These are phyloP conservation scores for Thaumetopoea pityocampa DNA, from an alignment of 1,140 invertebrate species.

Conservation along the genomic window DNA sequence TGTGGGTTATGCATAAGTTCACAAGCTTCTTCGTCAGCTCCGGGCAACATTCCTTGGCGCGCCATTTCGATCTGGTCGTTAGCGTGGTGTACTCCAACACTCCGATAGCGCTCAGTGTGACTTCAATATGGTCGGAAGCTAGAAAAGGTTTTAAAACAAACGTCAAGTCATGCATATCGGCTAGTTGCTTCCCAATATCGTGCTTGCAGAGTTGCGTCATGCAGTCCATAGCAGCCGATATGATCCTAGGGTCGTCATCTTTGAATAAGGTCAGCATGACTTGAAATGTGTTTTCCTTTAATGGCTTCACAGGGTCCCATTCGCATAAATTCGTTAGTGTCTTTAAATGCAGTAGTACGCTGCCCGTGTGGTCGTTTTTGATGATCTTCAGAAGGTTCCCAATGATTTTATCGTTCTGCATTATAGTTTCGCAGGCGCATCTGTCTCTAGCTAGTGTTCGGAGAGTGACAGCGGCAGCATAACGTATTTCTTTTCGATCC, in stretches of 20 bases:
- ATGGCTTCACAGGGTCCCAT: conserved; percentile 43
- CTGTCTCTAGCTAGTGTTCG: conserved; percentile 39
- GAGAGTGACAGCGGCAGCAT: conserved; percentile 46
- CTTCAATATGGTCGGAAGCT: conserved; percentile 20
- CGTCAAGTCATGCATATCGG: conserved; percentile 51
- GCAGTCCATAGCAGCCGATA: conserved; percentile 50
- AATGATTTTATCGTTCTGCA: conserved; percentile 37
- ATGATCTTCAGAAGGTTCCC: conserved; percentile 54
- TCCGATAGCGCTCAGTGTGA: conserved; percentile 44
- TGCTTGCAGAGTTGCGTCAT: conserved; percentile 58
- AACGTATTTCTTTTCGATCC: conserved; percentile 57
- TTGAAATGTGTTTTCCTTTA: conserved; percentile 58
- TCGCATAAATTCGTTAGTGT: conserved; percentile 42
- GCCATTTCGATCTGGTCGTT: conserved; percentile 60
- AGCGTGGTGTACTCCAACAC: conserved; percentile 51
- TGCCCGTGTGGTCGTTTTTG: conserved; percentile 50
- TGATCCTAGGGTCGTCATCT: conserved; percentile 33
- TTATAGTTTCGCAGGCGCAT: conserved; percentile 40
- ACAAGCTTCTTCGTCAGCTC: conserved; percentile 39
- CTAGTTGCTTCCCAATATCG: conserved; percentile 44
- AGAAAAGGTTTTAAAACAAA: conserved; percentile 35
- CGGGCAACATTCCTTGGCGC: conserved; percentile 44
- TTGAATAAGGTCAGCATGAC: conserved; percentile 47
- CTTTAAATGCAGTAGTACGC: conserved; percentile 48
- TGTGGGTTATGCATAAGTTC: conserved; percentile 27